Evolutionary conservation across 1,140 invertebrate species (phyloP), one percentile per base, ranked within the genome.

Genomic region (Drosophila miranda): DNA sequence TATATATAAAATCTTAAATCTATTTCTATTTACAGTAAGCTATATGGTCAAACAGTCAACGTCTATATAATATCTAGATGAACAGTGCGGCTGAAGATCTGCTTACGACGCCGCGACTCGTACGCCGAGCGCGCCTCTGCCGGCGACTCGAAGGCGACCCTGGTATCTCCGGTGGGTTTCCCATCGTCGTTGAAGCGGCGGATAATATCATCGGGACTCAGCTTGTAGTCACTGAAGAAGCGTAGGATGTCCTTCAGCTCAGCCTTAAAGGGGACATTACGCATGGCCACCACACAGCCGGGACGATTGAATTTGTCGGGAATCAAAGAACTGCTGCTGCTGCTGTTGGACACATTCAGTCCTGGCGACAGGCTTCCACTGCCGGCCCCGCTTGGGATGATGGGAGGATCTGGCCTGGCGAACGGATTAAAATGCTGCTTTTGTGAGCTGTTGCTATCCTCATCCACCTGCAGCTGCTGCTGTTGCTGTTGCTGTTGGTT

Each of bases 241-340:
- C 94, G 92, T 44, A 98, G 92, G 55, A 99, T 97, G 66, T 99
- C 97, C 51, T 96, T 95, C 8, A 97, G 94, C 6, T 94, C 93
- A 0, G 97, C 96, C 58, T 95, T 94, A 90, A 95, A 98, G 0
- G 97, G 97, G 0, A 98, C 94, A 90, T 98, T 98, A 78, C 96
- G 94, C 77, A 97, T 92, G 0, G 94, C 94, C 0, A 98, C 91
- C 0, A 97, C 95, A 89, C 96, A 98, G 7, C 96, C 96, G 2
- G 95, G 95, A 43, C 94, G 94, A 3, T 94, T 95, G 73, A 96
- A 96, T 38, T 93, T 93, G 19, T 95, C 92, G 1, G 93, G 91
- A 30, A 89, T 89, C 16, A 70, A 73, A 26, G 64, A 61, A 19
- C 19, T 19, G 6, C 42, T 69, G n/a, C 30, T 52, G n/a, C 11